Conservation (phyloP, 1,140 invertebrate genomes). For the Anthonomus grandis region DNA sequence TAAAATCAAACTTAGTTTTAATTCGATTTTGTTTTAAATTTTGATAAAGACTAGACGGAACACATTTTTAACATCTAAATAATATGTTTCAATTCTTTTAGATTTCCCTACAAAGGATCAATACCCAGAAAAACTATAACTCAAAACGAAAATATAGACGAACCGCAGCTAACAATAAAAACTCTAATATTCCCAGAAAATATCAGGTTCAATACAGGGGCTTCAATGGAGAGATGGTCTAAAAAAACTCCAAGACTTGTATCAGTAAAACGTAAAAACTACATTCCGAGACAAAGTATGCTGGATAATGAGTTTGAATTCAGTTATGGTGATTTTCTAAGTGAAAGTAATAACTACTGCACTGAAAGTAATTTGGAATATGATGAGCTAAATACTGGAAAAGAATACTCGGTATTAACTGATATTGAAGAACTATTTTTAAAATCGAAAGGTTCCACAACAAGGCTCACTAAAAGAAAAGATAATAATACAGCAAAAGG, state of each 20-base stretch:
- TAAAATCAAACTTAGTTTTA: too few species aligned
- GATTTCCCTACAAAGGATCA: too few species aligned
- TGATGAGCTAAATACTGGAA: too few species aligned
- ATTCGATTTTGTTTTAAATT: too few species aligned
- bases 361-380: too few species aligned
- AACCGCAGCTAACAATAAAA: slow-evolving; percentile 12
- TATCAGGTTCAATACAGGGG: slow-evolving; percentile 22
- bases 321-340: slow-evolving; percentile 8
- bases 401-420: slow-evolving; percentile 7
- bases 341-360: slow-evolving; percentile 1
- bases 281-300: slow-evolving; percentile 1
- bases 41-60: too few species aligned
- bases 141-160: too few species aligned
- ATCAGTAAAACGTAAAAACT: slow-evolving; percentile 13
- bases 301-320: slow-evolving; percentile 18
- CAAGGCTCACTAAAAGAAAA: too few species aligned
- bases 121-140: too few species aligned
- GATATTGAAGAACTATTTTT: slow-evolving; percentile 26
- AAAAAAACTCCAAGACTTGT: slow-evolving; percentile 31
- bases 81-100: too few species aligned
- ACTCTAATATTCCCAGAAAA: slow-evolving; percentile 21
- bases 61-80: too few species aligned
- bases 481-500: slow-evolving; percentile 9
- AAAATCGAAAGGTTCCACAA: slow-evolving; percentile 3
- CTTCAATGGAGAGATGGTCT: slow-evolving; percentile 27